phyloP scores from a whole-genome alignment of 2,113 vertebrate species.

The Rallus limicola region DNA sequence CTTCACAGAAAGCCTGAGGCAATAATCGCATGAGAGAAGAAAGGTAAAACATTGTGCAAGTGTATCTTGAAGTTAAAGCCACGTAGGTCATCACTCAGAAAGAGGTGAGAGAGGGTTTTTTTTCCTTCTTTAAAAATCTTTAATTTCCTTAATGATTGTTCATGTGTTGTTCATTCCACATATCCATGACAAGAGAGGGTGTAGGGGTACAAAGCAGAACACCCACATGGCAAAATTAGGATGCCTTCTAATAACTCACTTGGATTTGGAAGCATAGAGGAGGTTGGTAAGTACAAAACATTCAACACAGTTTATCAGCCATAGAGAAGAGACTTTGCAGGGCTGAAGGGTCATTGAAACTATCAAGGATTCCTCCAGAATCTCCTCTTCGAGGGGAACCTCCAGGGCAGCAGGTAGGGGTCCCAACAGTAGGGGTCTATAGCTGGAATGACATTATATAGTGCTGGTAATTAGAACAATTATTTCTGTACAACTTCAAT shows the following conservation, averaged over 20 bases:
- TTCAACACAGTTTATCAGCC: not conserved
- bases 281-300: not conserved
- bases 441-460: not conserved
- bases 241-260: not conserved
- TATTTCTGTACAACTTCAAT: conserved; percentile 1
- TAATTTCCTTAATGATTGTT: not conserved
- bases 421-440: not conserved
- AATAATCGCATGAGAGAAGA: not conserved
- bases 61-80: not conserved
- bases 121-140: not conserved
- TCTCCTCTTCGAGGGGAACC: not conserved
- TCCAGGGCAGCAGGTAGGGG: not conserved
- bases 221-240: not conserved
- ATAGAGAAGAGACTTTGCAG: not conserved
- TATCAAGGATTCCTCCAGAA: not conserved
- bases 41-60: not conserved
- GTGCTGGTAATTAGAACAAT: not conserved
- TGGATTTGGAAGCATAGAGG: fast-evolving
- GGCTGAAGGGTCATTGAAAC: not conserved
- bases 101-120: not conserved
- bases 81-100: not conserved
- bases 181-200: not conserved
- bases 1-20: not conserved
- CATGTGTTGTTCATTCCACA: not conserved
- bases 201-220: not conserved